These are phyloP conservation scores for Drosophila pegasa DNA, from an alignment of 2,888 invertebrate genomes.

Conservation along the genomic window DNA sequence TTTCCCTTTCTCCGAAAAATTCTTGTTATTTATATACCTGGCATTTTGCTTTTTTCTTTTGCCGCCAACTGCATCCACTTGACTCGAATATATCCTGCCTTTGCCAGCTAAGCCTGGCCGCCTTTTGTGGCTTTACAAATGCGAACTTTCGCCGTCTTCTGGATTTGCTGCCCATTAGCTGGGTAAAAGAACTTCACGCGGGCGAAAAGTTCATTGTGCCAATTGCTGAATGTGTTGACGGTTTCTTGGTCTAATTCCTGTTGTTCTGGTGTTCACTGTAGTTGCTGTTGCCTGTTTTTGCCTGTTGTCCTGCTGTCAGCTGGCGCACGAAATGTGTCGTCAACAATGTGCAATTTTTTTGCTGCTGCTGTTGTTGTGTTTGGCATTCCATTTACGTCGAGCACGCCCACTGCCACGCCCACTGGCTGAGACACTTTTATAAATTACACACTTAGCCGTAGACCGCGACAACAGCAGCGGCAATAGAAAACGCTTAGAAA, in stretches of 20 bases:
- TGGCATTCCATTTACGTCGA: constrained; percentile 31
- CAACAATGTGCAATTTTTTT: constrained; percentile 65
- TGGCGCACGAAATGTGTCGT: constrained; percentile 64
- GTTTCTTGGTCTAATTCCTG: constrained; percentile 43
- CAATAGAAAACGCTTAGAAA: constrained; percentile 53
- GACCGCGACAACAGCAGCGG: constrained; percentile 27
- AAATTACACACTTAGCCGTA: constrained; percentile 79
- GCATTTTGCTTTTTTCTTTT: neutral
- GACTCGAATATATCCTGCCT: neutral
- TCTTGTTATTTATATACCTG: neutral
- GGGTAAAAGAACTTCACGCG: constrained; percentile 27
- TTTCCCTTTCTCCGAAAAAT: neutral
- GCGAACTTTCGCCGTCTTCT: constrained; percentile 41
- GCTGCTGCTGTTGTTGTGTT: constrained; percentile 30
- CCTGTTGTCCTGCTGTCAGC: constrained; percentile 6
- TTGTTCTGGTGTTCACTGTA: constrained; percentile 1
- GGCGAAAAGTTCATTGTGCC: constrained; percentile 74
- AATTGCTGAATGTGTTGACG: constrained; percentile 56
- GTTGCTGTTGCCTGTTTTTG: constrained; percentile 18
- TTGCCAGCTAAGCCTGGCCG: neutral
- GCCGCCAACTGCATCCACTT: constrained; percentile 2
- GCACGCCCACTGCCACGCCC: constrained; percentile 24
- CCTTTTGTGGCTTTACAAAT: constrained; percentile 13
- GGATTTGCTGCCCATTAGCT: constrained; percentile 43
- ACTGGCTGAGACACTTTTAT: constrained; percentile 59